Evolutionary conservation across 2,888 invertebrate species (phyloP).

Genomic region (Euplagia quadripunctaria): DNA sequence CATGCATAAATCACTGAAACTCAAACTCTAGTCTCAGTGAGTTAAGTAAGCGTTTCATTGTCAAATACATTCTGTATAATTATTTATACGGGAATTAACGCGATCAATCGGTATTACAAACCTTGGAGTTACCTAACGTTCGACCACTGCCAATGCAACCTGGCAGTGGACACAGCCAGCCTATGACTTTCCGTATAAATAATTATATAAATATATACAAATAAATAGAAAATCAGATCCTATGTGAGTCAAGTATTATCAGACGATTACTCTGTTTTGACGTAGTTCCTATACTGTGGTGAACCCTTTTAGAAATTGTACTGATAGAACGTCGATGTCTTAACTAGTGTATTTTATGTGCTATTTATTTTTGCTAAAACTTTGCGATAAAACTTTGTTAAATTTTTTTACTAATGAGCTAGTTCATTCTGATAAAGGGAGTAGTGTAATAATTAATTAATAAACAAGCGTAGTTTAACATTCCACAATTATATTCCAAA

Average conservation of each 20-base stretch:
- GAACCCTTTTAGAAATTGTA: background rate
- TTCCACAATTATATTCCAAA: conserved; percentile 63
- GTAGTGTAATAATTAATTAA: conserved; percentile 10
- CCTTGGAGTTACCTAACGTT: too few species aligned
- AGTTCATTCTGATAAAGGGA: background rate
- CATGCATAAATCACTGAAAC: too few species aligned
- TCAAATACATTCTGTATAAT: too few species aligned
- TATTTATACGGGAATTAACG: too few species aligned
- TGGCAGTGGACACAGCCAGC: too few species aligned
- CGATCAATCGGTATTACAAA: too few species aligned
- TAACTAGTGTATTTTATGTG: background rate
- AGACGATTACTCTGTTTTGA: background rate
- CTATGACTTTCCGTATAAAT: too few species aligned
- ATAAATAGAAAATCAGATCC: background rate
- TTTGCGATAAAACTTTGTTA: too few species aligned
- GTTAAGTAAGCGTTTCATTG: too few species aligned
- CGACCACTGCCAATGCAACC: too few species aligned
- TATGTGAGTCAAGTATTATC: background rate
- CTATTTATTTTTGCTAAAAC: background rate
- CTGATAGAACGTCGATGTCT: background rate
- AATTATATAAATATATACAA: background rate
- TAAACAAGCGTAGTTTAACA: conserved; percentile 34
- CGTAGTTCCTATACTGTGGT: background rate
- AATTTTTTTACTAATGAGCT: background rate
- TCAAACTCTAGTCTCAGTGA: too few species aligned